Base-by-base conservation (phyloP, 2,888 invertebrate species). In the Drosophila anceps region DNA sequence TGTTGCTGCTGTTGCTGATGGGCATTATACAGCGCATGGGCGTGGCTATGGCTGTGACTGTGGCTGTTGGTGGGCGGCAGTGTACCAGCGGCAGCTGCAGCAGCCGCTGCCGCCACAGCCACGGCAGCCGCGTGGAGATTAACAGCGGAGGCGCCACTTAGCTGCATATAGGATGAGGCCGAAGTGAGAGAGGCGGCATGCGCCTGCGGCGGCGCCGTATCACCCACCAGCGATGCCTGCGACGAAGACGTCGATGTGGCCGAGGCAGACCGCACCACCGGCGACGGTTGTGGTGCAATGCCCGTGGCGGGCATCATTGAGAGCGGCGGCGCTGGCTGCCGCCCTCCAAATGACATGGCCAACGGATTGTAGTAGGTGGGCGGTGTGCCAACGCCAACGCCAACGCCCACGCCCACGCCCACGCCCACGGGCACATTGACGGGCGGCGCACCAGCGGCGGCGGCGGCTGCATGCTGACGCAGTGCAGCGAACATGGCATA, bases 241-340 rank as follows among this genome's bases (percentile, higher is more conserved):
- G 92, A 92, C 53, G 92, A 92, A 48, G 92, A 92, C 12, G 92
- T 92, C 27, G 92, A 92, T 50, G 91, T 92, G 12, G 91, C 92
- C 57, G 94, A 82, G 87, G 96, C 96, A 83, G 91, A 91, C 10
- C 91, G 90, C 31, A 91, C 87, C 50, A 91, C 92, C 4, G 95
- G 96, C 60, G 84, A 78, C 10, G 79, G 91, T 39, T 84, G 87
- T 15, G 90, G 84, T 2, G 89, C 84, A n/a, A 86, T 86, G 0
- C 86, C 87, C n/a, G 90, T 85, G 9, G 85, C 67, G 2, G 90
- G 85, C 62, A 87, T 84, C 84, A 86, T 85, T 27, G 67, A 57
- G 31, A 87, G 39, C 54, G 82, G 57, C 18, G 76, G 59, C 10
- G 66, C 61, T 37, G 88, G 85, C 58, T 83, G 90, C 20, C 43